Base-by-base conservation (phyloP, 92 coral and sea anemone species). In the Bergia sp. region DNA sequence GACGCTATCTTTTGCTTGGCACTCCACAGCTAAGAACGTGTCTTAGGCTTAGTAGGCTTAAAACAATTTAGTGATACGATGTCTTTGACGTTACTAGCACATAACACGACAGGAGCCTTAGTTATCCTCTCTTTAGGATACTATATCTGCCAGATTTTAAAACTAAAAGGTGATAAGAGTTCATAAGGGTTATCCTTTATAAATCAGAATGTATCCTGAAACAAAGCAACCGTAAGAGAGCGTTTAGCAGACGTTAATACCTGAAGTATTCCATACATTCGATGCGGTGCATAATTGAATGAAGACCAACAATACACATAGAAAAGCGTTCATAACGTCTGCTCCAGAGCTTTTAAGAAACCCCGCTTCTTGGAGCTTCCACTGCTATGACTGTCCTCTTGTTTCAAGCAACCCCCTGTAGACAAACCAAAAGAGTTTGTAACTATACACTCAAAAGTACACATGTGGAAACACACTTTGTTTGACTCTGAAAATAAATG, bases 251-350 rank as follows among this genome's bases (percentile, higher is more conserved):
- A 18, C 29, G 6, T 61, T 61, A 41, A 76, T 53, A 79, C 83
- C 83, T 79, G 83, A 9, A 13, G 29, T 49, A 4, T 79, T 53
- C 13, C 36, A 18, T 5, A 43, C 42, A 8, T 43, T 43, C 21
- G 83, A 79, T 23, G 67, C 40, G n/a, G 69, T 50, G 67, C 83
- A 79, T 38, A 61, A 47, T 23, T 16, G 69, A 13, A 36, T 79
- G 42, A 53, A 49, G 13, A 53, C 20, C 20, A 79, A 50, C 8
- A 79, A 8, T 36, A 36, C 8, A 29, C 41, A 79, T 21, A 79
- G 20, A 49, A 79, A 8, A 11, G 69, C n/a, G 36, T 79, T 79
- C 83, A 79, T 79, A 6, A 36, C 83, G 83, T 29, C 42, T 79
- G 69, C 55, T 36, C 42, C 37, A 53, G 42, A 0, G 7, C 23